Evolutionary conservation across 2,888 invertebrate genomes (phyloP).

Genomic region (Chromoteleia sp.): DNA sequence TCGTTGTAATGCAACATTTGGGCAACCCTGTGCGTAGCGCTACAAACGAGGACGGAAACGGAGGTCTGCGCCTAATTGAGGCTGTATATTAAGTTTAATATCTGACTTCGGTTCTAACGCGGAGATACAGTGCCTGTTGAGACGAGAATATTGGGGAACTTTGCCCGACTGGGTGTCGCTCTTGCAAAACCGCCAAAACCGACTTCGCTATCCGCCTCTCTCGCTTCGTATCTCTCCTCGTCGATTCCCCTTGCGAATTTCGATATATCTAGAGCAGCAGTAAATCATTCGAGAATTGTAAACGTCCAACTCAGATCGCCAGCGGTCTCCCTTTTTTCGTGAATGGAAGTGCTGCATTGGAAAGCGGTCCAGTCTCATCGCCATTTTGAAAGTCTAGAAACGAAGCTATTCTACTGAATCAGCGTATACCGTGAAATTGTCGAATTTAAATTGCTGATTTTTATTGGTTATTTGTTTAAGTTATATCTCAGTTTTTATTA

Average conservation of each 20-base stretch:
- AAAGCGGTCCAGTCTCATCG: slow-evolving; percentile 55
- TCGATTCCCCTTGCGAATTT: slow-evolving; percentile 56
- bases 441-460: slow-evolving; percentile 61
- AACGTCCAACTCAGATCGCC: slow-evolving; percentile 81
- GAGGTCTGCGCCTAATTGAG: slow-evolving; percentile 82
- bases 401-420: slow-evolving; percentile 59
- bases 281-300: slow-evolving; percentile 81
- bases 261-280: slow-evolving; percentile 78
- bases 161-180: slow-evolving; percentile 73
- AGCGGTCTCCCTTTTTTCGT: slow-evolving; percentile 58
- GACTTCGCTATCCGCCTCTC: slow-evolving; percentile 17
- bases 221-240: slow-evolving; percentile 37
- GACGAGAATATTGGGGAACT: slow-evolving; percentile 78
- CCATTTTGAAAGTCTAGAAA: slow-evolving; percentile 65
- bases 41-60: slow-evolving; percentile 55
- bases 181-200: slow-evolving; percentile 68
- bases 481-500: slow-evolving; percentile 9
- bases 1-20: slow-evolving; percentile 58
- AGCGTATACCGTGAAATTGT: slow-evolving; percentile 25
- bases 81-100: slow-evolving; percentile 83
- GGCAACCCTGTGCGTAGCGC: slow-evolving; percentile 49
- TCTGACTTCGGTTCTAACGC: slow-evolving; percentile 77
- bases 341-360: slow-evolving; percentile 44
- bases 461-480: too few relatives aligned
- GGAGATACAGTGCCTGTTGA: slow-evolving; percentile 60